Evolutionary conservation across 2,888 invertebrate genomes (phyloP), one percentile per base, ranked within the genome.

Genomic region (Quadroppia sp.): DNA sequence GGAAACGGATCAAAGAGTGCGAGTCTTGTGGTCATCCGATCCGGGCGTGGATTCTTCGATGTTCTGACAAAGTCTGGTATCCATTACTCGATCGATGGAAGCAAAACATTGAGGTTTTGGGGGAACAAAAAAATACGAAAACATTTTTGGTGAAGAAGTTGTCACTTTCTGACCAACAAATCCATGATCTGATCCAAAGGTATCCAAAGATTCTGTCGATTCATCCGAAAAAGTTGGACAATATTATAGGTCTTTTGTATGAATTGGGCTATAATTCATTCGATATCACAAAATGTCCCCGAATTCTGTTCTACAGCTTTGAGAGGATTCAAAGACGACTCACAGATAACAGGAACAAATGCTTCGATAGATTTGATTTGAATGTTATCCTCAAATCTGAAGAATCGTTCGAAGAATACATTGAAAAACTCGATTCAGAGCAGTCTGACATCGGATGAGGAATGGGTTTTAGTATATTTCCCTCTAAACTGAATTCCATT

Each of bases 1-100:
- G 42, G 25, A 69, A 69, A 28, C 42, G 69, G 15, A 69, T 69
- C 17, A 17, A 69, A 25, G 69, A 69, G 17, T 42, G 69, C 23
- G 25, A 25, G 9, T 4, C 3, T n/a, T 25, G 6, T 25, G 7
- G 40, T 25, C 36, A 36, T 15, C 69, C 69, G 40, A 45, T 69
- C 28, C 23, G 28, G 28, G 3, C 20, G 23, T 69, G 69, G 69
- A 17, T 0, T 42, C 69, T 69, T 25, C 42, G 69, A 6, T 69
- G 42, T 42, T 28, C 69, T 0, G 69, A 69, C 45, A 42, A 28
- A 2, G 17, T 69, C 7, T 69, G 69, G 69, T 69, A 69, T 17
- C 69, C 69, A 15, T 23, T 69, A 6, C n/a, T 69, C 20, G 11
- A 69, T 1, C 25, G 25, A 45, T 45, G 20, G 25, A 42, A 42